Evolutionary conservation across 2,797 vertebrate species (phyloP).

Genomic region (Cossypha dichroa): DNA sequence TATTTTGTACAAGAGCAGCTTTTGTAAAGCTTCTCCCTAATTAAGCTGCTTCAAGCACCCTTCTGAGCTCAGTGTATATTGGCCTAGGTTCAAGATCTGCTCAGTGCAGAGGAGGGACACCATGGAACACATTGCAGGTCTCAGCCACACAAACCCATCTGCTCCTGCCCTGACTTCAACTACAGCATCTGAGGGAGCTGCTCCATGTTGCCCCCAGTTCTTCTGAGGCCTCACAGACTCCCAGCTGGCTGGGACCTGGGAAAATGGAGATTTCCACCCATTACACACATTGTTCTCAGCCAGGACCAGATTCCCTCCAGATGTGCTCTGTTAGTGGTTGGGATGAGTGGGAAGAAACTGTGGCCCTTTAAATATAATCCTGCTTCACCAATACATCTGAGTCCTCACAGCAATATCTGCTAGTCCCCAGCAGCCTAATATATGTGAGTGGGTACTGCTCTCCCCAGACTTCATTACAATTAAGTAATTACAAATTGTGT

Average conservation of each 20-base stretch:
- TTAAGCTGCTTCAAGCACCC: conserved; percentile 2
- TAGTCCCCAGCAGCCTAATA: background rate
- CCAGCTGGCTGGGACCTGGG: background rate
- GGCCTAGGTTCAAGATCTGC: background rate
- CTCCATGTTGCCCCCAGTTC: background rate
- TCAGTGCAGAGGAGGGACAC: background rate
- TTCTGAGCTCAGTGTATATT: background rate
- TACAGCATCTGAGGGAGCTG: background rate
- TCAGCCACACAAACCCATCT: background rate
- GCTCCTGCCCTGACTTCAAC: background rate
- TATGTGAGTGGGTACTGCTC: background rate
- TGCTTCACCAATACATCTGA: background rate
- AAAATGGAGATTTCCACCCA: background rate
- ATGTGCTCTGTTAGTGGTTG: background rate
- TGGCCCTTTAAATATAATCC: background rate
- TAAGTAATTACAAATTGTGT: background rate
- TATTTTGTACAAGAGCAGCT: background rate
- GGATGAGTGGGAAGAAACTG: background rate
- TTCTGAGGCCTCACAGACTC: background rate
- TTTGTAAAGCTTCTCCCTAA: background rate
- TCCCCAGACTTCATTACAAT: background rate
- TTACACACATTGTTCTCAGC: background rate
- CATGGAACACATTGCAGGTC: background rate
- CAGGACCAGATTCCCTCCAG: rapidly evolving
- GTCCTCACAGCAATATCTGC: background rate